Base-by-base conservation (phyloP, 2,888 invertebrate species). In the Stenodera caucasica region DNA sequence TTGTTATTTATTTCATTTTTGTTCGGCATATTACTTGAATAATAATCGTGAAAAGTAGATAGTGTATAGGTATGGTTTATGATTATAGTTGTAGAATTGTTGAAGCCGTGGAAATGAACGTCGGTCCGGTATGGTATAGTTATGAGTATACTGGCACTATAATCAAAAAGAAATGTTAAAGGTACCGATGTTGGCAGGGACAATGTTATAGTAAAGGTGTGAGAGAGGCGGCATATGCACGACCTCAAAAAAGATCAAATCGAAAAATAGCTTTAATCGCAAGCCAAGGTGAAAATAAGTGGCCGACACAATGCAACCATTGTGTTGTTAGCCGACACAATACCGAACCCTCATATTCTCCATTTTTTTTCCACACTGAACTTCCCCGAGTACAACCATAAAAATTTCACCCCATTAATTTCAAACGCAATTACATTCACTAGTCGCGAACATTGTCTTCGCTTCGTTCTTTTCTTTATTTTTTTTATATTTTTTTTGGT, bases 151-250 rank as follows among this genome's bases (percentile, higher is more conserved):
- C 65, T 64, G 64, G 64, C 67, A 68, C 69, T 70, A 69, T 70
- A 70, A 70, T 70, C 70, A 70, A 65, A 49, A 66, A 66, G 69
- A 68, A 70, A 70, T 66, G 67, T 66, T 67, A 66, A 70, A 69
- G 66, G 68, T 66, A 70, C 69, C 70, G 70, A 64, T 70, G 55
- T 57, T 33, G 55, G 37, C 63, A 64, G 63, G 66, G 66, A 68
- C 67, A 67, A 67, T 53, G 60, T 63, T 52, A 56, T 56, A 61
- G 61, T 57, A 53, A 58, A 55, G 59, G 51, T 52, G 62, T 65
- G 65, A 63, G 55, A 59, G 58, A 57, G 53, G 59, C 60, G 63
- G 63, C 57, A 55, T 53, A 63, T 58, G 61, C 66, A 68, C 65
- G 68, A 64, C 59, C 62, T 58, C 55, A 67, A 68, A 64, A 68